phyloP scores from a whole-genome alignment of 2,888 invertebrate genomes.

The Syrphus vitripennis region DNA sequence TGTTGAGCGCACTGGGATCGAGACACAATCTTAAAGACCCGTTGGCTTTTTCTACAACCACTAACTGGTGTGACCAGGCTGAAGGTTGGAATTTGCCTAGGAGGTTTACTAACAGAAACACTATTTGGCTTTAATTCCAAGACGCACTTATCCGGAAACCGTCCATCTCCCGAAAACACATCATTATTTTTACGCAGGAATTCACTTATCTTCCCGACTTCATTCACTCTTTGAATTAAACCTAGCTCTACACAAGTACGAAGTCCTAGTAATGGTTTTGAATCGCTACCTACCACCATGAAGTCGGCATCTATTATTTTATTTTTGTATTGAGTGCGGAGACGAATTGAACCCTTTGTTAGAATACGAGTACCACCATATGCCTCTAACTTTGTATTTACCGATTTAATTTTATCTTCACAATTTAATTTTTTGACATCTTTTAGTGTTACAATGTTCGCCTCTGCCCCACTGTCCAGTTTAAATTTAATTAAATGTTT shows the following conservation, averaged over 20 bases:
- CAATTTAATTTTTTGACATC: neutral
- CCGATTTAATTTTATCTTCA: neutral
- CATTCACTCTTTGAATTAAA: conserved; percentile 32
- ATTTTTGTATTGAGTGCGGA: too few relatives aligned
- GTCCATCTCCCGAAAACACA: conserved; percentile 24
- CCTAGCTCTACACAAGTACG: conserved; percentile 12
- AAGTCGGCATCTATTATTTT: neutral
- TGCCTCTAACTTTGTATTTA: neutral
- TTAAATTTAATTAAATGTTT: conserved; percentile 9
- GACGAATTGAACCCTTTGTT: conserved; percentile 11
- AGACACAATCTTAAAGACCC: neutral
- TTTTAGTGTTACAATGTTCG: neutral
- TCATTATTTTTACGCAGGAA: conserved; percentile 13
- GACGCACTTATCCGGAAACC: conserved; percentile 33
- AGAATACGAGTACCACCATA: conserved; percentile 12
- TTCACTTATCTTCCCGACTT: neutral
- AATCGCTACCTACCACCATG: conserved; percentile 17
- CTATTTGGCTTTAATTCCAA: conserved; percentile 26
- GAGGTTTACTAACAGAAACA: conserved; percentile 30
- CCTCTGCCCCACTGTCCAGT: too few relatives aligned
- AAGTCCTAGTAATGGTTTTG: conserved; percentile 24
- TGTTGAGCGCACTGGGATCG: conserved; percentile 72
- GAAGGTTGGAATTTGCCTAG: conserved; percentile 14
- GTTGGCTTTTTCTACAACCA: conserved; percentile 64
- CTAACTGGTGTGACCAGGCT: conserved; percentile 37